Percentiles rank a stretch among this genome's conserved stretches.
Conservation (phyloP, 2,888 invertebrate species). For the Brachyptera putata region DNA sequence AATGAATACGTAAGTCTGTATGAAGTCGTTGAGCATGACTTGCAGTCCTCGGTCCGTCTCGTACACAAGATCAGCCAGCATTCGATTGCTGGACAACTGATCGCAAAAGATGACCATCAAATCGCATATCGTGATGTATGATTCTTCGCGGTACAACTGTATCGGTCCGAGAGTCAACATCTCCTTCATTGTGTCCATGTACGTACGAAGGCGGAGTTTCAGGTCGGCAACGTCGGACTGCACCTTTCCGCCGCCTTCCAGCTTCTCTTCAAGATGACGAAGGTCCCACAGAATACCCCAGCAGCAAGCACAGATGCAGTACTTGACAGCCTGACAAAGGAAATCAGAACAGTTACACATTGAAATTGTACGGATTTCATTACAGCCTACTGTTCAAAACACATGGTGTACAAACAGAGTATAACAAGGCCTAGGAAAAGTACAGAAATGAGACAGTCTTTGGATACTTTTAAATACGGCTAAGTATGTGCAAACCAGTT, state of each 20-base stretch:
- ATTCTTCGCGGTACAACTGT: conserved; percentile 48
- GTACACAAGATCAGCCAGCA: conserved; percentile 59
- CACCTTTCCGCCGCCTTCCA: conserved; percentile 55
- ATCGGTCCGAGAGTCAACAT: conserved; percentile 63
- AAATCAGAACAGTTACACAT: too few relatives aligned
- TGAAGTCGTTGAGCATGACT: conserved; percentile 80
- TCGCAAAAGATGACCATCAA: conserved; percentile 89
- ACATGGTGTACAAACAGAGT: too few relatives aligned
- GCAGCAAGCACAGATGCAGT: conserved; percentile 73
- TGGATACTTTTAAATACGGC: too few relatives aligned
- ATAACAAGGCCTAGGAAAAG: too few relatives aligned
- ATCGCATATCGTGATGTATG: conserved; percentile 95
- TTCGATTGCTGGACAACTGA: conserved; percentile 54
- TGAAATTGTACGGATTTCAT: too few relatives aligned
- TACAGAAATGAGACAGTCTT: too few relatives aligned
- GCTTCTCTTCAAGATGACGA: conserved; percentile 71
- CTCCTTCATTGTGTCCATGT: conserved; percentile 68
- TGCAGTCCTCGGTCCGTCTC: conserved; percentile 77
- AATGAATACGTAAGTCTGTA: conserved; percentile 90
- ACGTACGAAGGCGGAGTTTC: conserved; percentile 63
- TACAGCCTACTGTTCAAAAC: too few relatives aligned
- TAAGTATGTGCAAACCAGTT: too few relatives aligned
- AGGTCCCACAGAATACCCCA: conserved; percentile 79
- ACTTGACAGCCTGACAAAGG: conserved; percentile 60
- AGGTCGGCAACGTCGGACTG: conserved; percentile 59